These are phyloP conservation scores for Chloroceryle aenea DNA, from an alignment of 2,113 vertebrate species.

Conservation along the genomic window DNA sequence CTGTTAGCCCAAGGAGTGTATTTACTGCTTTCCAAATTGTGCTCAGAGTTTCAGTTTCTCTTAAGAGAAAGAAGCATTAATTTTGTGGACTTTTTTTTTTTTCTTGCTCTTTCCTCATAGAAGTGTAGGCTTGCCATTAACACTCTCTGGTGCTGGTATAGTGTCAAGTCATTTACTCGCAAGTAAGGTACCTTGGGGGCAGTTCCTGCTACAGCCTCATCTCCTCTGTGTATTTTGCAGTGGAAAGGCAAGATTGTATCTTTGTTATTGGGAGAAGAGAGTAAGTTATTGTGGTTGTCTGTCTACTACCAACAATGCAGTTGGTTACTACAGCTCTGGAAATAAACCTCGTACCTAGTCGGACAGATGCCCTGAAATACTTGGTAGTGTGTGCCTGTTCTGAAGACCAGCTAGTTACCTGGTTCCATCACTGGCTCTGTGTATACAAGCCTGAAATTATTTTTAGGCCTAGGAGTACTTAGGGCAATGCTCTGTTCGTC, in stretches of 20 bases:
- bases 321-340: background rate
- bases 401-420: background rate
- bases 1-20: background rate
- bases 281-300: fast-evolving
- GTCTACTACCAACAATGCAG: background rate
- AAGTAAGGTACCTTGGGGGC: background rate
- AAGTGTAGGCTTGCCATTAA: background rate
- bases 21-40: background rate
- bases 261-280: background rate
- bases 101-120: background rate
- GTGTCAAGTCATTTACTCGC: background rate
- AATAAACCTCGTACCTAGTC: background rate
- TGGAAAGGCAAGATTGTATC: background rate
- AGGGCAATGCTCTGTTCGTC: background rate
- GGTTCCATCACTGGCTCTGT: background rate
- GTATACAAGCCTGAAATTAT: background rate
- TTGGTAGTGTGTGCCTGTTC: background rate
- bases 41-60: background rate
- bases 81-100: background rate
- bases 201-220: background rate
- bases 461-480: background rate
- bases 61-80: background rate
- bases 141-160: background rate
- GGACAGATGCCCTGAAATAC: background rate
- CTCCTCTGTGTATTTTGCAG: background rate